A percentile compares a stretch with the other conserved stretches of the same genome.
Conservation (phyloP, 2,888 invertebrate genomes). For the Germaria angustata region DNA sequence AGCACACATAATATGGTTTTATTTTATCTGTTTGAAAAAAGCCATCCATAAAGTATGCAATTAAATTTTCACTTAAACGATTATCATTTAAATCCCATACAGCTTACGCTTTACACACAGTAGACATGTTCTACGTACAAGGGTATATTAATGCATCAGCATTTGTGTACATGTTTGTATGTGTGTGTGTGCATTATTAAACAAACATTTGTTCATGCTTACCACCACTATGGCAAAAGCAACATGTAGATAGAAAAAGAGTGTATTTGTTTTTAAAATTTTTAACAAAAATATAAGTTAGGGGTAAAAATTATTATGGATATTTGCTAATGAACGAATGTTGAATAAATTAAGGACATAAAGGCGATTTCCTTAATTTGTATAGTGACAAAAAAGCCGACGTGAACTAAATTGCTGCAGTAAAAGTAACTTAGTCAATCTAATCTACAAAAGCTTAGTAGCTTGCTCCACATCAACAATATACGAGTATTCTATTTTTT, state of each 20-base stretch:
- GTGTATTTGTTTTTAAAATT: background rate
- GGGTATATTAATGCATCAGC: background rate
- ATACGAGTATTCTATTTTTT: too few species aligned
- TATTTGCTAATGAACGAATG: too few species aligned
- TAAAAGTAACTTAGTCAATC: too few species aligned
- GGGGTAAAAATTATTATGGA: background rate
- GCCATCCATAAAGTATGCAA: constrained; percentile 78
- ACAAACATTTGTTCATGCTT: constrained; percentile 34
- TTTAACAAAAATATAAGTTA: background rate
- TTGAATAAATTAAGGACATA: too few species aligned
- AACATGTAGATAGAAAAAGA: constrained; percentile 49
- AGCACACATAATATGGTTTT: constrained; percentile 1
- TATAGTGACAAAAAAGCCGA: too few species aligned
- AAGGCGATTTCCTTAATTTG: too few species aligned
- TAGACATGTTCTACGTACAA: background rate
- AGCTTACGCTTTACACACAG: constrained; percentile 51
- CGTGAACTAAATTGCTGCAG: too few species aligned
- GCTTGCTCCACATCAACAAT: too few species aligned
- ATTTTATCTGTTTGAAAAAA: background rate
- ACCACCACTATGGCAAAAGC: constrained; percentile 28
- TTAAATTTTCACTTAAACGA: constrained; percentile 80
- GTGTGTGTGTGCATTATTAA: background rate
- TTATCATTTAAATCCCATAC: constrained; percentile 78
- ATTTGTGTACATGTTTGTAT: background rate
- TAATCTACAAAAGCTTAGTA: too few species aligned